Evolutionary conservation across 2,888 invertebrate genomes (phyloP).

Genomic region (Lasioglossum marginatum): DNA sequence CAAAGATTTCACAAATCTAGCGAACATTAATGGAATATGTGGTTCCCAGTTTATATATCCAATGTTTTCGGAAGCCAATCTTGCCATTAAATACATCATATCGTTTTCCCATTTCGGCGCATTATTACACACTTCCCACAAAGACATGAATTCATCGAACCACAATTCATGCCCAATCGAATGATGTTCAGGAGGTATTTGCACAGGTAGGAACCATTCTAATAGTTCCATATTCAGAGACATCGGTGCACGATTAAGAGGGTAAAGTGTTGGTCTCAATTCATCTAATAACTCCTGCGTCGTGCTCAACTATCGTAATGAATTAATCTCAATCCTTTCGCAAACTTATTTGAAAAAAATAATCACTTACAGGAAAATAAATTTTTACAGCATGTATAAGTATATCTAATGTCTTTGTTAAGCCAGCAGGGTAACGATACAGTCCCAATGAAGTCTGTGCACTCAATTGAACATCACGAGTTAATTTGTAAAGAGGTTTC

Average conservation of each 20-base stretch:
- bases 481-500: slow-evolving; percentile 90
- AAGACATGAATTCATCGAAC: slow-evolving; percentile 91
- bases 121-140: slow-evolving; percentile 93
- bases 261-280: slow-evolving; percentile 92
- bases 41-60: slow-evolving; percentile 96
- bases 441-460: slow-evolving; percentile 87
- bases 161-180: slow-evolving; percentile 90
- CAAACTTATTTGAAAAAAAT: slow-evolving; percentile 17
- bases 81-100: slow-evolving; percentile 90
- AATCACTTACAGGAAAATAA: slow-evolving; percentile 85
- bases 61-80: slow-evolving; percentile 90
- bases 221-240: slow-evolving; percentile 87
- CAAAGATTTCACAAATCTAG: slow-evolving; percentile 89
- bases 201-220: slow-evolving; percentile 91
- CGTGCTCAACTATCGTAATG: slow-evolving; percentile 87
- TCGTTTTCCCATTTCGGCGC: slow-evolving; percentile 89
- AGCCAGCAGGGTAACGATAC: slow-evolving; percentile 83
- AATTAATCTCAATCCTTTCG: slow-evolving; percentile 36
- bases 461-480: slow-evolving; percentile 71
- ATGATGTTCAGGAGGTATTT: slow-evolving; percentile 87
- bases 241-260: slow-evolving; percentile 87
- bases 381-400: slow-evolving; percentile 75
- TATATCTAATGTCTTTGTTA: slow-evolving; percentile 72
- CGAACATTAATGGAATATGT: slow-evolving; percentile 91
- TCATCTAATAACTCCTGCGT: slow-evolving; percentile 95